These are phyloP conservation scores for Lepetodrilus schrolli DNA, from an alignment of 2,888 invertebrate genomes.

Conservation along the genomic window DNA sequence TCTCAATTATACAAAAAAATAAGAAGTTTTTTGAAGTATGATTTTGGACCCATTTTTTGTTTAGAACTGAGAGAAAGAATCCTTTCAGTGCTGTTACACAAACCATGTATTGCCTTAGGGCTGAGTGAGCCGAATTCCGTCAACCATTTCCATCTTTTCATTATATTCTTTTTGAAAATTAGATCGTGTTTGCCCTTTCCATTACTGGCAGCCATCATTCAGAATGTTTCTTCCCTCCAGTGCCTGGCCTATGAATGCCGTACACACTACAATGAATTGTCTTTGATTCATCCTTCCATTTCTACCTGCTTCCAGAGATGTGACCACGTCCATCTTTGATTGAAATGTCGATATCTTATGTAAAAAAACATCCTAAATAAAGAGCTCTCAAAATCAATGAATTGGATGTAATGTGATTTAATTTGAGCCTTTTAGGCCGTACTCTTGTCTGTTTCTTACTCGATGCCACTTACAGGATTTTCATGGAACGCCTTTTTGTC, in stretches of 20 bases:
- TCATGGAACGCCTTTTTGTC: too few species aligned
- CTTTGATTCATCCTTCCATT: neutral
- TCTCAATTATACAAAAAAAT: neutral
- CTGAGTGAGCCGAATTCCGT: neutral
- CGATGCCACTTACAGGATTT: neutral
- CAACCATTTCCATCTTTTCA: conserved; percentile 4
- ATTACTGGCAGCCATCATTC: conserved; percentile 11
- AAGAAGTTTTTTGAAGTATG: conserved; percentile 5
- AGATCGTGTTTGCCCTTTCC: conserved; percentile 14
- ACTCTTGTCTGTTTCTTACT: neutral
- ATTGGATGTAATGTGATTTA: neutral
- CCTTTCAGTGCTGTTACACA: conserved; percentile 11
- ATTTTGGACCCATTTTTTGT: conserved; percentile 24
- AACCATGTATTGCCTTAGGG: conserved; percentile 12
- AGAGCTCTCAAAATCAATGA: neutral
- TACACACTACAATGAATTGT: conserved; percentile 5
- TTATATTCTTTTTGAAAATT: conserved; percentile 19
- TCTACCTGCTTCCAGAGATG: neutral
- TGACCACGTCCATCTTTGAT: neutral
- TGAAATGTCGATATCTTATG: neutral
- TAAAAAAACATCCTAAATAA: neutral
- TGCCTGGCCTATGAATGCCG: neutral
- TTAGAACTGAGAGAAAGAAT: conserved; percentile 2
- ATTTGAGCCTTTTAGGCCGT: neutral
- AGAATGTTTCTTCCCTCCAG: neutral